These are phyloP conservation scores for Galago senegalensis DNA, from an alignment of 2,797 vertebrate species.

Conservation along the genomic window DNA sequence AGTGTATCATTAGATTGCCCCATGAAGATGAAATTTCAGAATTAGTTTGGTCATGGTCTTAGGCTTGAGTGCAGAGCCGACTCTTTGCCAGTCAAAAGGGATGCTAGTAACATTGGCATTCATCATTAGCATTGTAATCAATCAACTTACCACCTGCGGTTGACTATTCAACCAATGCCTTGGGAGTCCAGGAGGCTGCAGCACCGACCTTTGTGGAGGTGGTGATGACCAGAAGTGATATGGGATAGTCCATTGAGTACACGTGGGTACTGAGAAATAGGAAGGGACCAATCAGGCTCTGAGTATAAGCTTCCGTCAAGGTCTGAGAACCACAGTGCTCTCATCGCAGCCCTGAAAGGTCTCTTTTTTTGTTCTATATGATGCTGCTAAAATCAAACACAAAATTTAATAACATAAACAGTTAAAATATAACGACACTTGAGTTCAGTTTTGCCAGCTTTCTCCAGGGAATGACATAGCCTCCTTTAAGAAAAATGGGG, in stretches of 20 bases:
- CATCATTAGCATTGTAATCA: fast-evolving
- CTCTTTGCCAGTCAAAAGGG: background rate
- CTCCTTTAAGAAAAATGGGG: background rate
- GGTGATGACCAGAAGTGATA: too few relatives aligned
- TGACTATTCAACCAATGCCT: too few relatives aligned
- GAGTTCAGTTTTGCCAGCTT: background rate
- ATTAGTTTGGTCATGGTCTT: background rate
- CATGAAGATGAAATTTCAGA: background rate
- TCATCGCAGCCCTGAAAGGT: background rate
- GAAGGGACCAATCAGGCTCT: background rate
- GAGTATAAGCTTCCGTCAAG: background rate
- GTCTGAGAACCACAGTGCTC: background rate
- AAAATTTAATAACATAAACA: too few relatives aligned
- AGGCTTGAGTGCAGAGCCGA: too few relatives aligned
- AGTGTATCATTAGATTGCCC: too few relatives aligned
- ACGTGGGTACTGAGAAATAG: background rate
- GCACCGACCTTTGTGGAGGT: fast-evolving
- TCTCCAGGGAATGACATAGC: background rate
- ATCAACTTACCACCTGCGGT: background rate
- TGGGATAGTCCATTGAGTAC: background rate
- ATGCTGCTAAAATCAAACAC: background rate
- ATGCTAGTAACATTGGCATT: fast-evolving
- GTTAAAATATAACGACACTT: background rate
- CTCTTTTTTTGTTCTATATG: background rate
- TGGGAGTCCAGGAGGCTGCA: background rate